A percentile compares a stretch with the other conserved stretches of the same genome.
These are phyloP conservation scores for Tetragonula clypearis DNA, from an alignment of 1,140 invertebrate species.

Conservation along the genomic window DNA sequence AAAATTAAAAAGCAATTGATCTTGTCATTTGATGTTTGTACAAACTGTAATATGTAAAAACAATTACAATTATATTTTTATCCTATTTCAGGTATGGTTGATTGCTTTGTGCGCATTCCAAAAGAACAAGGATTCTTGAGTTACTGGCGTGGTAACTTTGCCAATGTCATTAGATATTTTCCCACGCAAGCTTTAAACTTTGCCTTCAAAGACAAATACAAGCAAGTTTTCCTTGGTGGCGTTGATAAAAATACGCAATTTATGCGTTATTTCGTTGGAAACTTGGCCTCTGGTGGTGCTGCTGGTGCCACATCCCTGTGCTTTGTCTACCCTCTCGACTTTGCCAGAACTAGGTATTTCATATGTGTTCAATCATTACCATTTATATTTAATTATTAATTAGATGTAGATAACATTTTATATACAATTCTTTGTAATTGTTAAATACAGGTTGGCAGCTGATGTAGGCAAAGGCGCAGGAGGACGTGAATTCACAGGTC, in stretches of 20 bases:
- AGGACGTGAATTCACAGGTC: conserved; percentile 91
- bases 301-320: conserved; percentile 96
- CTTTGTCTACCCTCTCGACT: conserved; percentile 98
- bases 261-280: conserved; percentile 91
- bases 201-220: conserved; percentile 96
- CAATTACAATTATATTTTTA: neutral
- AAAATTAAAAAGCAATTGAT: neutral
- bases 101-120: conserved; percentile 93
- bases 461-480: conserved; percentile 90
- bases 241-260: conserved; percentile 96
- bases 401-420: neutral
- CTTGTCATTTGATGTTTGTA: neutral
- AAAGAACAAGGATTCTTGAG: conserved; percentile 92
- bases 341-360: conserved; percentile 93
- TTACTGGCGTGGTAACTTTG: conserved; percentile 97
- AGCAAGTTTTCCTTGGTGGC: conserved; percentile 91
- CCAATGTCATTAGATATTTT: conserved; percentile 96
- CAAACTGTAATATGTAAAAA: neutral
- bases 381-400: neutral
- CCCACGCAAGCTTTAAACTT: conserved; percentile 98
- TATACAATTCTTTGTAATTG: neutral
- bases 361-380: neutral
- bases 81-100: conserved; percentile 88
- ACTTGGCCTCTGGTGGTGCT: conserved; percentile 96
- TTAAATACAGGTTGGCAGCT: conserved; percentile 86